Conservation (phyloP, 1,140 invertebrate genomes). For the Eumaeus atala region DNA sequence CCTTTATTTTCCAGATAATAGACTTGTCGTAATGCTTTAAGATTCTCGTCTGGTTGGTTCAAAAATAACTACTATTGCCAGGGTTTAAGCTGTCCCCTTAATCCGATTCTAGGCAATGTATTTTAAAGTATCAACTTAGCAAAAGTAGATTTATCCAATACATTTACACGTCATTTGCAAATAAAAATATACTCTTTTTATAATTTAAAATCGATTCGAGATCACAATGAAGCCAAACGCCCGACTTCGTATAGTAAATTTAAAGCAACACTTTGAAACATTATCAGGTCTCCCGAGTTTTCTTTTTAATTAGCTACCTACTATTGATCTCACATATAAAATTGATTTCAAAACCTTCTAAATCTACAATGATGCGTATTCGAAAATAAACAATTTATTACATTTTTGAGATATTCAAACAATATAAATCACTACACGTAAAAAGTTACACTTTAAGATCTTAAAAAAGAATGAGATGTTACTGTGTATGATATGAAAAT, state of each 20-base stretch:
- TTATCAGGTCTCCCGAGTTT: slow-evolving; percentile 49
- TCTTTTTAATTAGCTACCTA: slow-evolving; percentile 21
- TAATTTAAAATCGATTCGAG: slow-evolving; percentile 61
- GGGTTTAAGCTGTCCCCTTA: no score
- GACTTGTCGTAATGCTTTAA: no score
- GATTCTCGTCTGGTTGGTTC: no score
- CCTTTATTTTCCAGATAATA: no score
- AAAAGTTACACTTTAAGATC: no score
- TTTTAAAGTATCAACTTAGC: slow-evolving; percentile 3
- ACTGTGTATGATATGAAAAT: no score
- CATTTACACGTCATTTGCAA: slow-evolving; percentile 23
- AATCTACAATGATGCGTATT: slow-evolving; percentile 14
- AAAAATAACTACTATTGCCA: no score
- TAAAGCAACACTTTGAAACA: slow-evolving; percentile 63
- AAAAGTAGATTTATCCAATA: slow-evolving; percentile 12
- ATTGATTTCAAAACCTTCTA: slow-evolving; percentile 14
- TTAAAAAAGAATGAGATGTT: no score
- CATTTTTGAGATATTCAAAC: slow-evolving; percentile 4
- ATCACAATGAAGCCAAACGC: slow-evolving; percentile 57
- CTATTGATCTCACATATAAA: slow-evolving; percentile 3
- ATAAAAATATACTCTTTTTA: slow-evolving; percentile 46
- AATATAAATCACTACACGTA: no score
- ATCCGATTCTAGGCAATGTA: neutral
- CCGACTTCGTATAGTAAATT: slow-evolving; percentile 54
- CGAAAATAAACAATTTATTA: slow-evolving; percentile 5